Base-by-base conservation (phyloP, 2,888 invertebrate species). In the Drosophila histrio region DNA sequence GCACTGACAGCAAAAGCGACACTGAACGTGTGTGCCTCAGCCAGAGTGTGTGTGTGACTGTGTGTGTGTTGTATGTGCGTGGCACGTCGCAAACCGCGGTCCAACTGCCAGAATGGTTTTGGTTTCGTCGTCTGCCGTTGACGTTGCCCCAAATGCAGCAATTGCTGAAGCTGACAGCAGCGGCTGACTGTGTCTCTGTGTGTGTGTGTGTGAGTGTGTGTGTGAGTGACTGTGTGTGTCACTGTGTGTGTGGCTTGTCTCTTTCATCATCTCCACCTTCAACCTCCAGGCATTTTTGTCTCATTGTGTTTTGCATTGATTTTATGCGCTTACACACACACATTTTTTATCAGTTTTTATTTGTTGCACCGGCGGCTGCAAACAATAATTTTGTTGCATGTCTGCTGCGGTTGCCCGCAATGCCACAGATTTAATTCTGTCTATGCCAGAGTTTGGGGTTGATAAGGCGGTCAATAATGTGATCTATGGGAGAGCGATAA, bases 101-200 rank as follows among this genome's bases (percentile, higher is more conserved):
- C 49, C 68, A 66, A 67, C 63, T 69, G 77, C 60, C 76, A 62
- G 67, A 43, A 60, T 75, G 63, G 63, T 65, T 79, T 72, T 61
- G 60, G 64, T 63, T 69, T 63, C 46, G 17, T 58, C 47, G 54
- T 54, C 77, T 79, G 87, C 59, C 61, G 53, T 59, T 74, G 81
- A 62, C 74, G 44, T 58, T 39, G 62, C 61, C 52, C 30, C 62
- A 69, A 66, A 63, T 72, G 74, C 85, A 62, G 65, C 72, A 68
- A 58, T 72, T 43, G 71, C 47, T 81, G 81, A 71, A 60, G 65
- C 67, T 84, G 81, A 81, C 87, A 87, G 87, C 80, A 57, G 38
- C 53, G 59, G 38, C 58, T 65, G 13, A 7, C 1, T 58, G 11
- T 41, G 43, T n/a, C 21, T 17, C 24, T 24, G 41, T 49, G 34